Conservation (phyloP, 2,888 invertebrate species). For the Oxycera nigricornis region DNA sequence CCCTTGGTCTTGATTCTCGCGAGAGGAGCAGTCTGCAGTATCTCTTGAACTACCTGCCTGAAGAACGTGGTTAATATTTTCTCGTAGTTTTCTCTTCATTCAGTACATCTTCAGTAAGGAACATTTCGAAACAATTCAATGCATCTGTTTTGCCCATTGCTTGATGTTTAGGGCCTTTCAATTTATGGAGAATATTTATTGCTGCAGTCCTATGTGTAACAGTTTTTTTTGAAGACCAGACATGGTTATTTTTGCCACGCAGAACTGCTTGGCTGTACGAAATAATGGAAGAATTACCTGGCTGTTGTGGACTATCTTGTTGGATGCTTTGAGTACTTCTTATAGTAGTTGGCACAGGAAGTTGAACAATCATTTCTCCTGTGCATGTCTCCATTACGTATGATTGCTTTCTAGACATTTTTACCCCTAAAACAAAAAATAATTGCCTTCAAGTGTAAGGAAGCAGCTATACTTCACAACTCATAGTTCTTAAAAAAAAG, state of each 20-base stretch:
- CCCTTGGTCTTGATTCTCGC: too few species aligned
- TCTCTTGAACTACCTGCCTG: neutral
- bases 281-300: neutral
- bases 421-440: too few species aligned
- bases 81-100: neutral
- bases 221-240: conserved; percentile 2
- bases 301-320: neutral
- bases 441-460: too few species aligned
- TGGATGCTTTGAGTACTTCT: neutral
- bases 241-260: neutral
- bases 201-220: neutral
- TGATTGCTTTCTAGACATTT: too few species aligned
- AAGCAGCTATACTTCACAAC: too few species aligned
- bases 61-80: neutral
- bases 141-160: conserved; percentile 1
- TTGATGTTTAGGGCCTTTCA: neutral
- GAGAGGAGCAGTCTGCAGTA: neutral
- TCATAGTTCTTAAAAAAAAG: too few species aligned
- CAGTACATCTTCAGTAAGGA: neutral
- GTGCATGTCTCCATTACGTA: too few species aligned
- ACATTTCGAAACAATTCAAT: neutral
- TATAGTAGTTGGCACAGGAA: too few species aligned
- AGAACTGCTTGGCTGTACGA: neutral
- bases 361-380: too few species aligned
- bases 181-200: neutral